These are phyloP conservation scores for Archilochus colubris DNA, from an alignment of 2,113 vertebrate species.

Conservation along the genomic window DNA sequence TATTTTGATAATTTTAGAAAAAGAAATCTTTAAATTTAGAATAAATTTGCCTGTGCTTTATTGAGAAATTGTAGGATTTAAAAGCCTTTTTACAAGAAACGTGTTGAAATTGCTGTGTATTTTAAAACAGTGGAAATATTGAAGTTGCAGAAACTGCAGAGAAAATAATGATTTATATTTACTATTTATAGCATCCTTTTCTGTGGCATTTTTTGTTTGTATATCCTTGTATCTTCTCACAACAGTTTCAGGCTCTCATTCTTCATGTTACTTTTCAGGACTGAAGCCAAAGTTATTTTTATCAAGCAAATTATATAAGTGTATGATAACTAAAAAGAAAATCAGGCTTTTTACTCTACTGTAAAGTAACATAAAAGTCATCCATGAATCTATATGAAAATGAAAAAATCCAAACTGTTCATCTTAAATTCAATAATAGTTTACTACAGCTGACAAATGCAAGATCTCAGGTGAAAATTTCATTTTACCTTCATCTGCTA, in stretches of 20 bases:
- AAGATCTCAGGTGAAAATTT: neutral
- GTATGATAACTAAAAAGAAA: neutral
- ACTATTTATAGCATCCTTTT: neutral
- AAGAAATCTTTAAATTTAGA: neutral
- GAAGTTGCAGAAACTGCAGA: neutral
- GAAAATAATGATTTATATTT: neutral
- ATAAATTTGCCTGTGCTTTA: neutral
- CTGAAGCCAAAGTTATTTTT: neutral
- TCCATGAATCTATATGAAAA: neutral
- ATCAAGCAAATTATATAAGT: neutral
- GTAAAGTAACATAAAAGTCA: neutral
- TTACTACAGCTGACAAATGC: neutral
- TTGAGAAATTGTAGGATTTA: neutral
- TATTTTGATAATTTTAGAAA: neutral
- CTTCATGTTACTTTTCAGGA: neutral
- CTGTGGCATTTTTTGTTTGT: neutral
- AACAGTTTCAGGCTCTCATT: neutral
- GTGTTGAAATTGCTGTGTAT: neutral
- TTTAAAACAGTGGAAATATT: neutral
- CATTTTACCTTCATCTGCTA: neutral
- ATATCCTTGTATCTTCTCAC: neutral
- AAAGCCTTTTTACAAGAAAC: neutral
- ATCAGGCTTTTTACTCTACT: neutral
- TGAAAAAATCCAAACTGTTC: neutral
- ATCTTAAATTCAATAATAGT: neutral